Evolutionary conservation across 2,797 vertebrate species (phyloP).

Genomic region (Gallirallus australis): DNA sequence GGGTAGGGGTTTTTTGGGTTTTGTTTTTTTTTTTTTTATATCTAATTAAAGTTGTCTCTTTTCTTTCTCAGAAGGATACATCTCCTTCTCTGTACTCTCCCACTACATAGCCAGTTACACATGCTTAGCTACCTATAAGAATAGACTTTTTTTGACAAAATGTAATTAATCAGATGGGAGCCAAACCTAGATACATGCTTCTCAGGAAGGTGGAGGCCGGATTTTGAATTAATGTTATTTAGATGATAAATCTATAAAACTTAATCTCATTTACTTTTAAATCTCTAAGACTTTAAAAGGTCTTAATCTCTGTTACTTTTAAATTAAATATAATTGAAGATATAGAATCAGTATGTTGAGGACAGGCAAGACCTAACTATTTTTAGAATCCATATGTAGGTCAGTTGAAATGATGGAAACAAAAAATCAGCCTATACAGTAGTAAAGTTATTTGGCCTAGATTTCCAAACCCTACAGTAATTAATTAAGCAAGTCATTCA

Average conservation of each 20-base stretch:
- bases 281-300: neutral
- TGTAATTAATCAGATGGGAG: neutral
- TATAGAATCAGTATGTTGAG: neutral
- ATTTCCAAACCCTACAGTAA: neutral
- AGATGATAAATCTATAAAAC: neutral
- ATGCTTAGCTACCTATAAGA: neutral
- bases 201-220: neutral
- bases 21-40: no score
- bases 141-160: neutral
- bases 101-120: fast-evolving
- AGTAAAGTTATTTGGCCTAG: neutral
- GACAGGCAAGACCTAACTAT: neutral
- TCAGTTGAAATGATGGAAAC: neutral
- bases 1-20: neutral
- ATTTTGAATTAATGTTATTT: neutral
- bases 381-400: neutral
- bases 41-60: neutral
- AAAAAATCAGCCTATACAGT: neutral
- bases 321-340: neutral
- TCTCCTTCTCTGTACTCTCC: neutral
- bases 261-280: neutral
- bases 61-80: neutral
- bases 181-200: neutral
- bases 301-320: neutral
- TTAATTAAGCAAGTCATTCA: neutral